Evolutionary conservation across 1,140 invertebrate genomes (phyloP).

Genomic region (Aphis gossypii): DNA sequence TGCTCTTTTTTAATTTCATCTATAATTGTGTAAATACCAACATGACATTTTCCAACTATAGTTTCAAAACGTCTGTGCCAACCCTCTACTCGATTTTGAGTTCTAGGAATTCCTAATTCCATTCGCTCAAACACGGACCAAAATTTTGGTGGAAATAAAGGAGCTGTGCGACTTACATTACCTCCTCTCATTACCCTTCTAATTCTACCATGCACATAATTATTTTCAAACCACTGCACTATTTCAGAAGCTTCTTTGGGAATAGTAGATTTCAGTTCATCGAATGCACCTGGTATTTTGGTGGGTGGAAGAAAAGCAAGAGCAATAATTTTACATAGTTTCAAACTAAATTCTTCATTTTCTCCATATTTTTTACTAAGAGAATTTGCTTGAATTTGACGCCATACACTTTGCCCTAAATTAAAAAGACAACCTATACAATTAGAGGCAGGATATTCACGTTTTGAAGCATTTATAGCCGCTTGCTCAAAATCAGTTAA

Average conservation of each 20-base stretch:
- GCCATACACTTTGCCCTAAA: too few species aligned
- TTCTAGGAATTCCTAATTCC: conserved; percentile 3
- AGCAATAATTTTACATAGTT: background rate
- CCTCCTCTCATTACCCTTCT: background rate
- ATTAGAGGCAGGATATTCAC: too few species aligned
- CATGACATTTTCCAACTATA: background rate
- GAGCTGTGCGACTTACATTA: background rate
- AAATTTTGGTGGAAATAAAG: background rate
- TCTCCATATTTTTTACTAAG: background rate
- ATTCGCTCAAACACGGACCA: background rate
- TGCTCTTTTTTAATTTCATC: background rate
- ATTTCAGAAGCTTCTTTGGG: background rate
- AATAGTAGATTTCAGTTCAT: background rate
- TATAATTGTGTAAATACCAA: background rate
- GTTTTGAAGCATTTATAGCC: too few species aligned
- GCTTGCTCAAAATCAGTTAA: too few species aligned
- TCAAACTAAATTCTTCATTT: background rate
- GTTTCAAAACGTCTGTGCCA: conserved; percentile 9
- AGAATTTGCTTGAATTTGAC: too few species aligned
- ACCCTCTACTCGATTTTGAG: background rate
- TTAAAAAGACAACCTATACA: too few species aligned
- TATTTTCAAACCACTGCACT: background rate
- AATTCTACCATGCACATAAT: conserved; percentile 8
- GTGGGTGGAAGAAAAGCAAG: background rate
- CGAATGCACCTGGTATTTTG: background rate